Evolutionary conservation across 2,888 invertebrate genomes (phyloP).

Genomic region (Notocelia uddmanniana): DNA sequence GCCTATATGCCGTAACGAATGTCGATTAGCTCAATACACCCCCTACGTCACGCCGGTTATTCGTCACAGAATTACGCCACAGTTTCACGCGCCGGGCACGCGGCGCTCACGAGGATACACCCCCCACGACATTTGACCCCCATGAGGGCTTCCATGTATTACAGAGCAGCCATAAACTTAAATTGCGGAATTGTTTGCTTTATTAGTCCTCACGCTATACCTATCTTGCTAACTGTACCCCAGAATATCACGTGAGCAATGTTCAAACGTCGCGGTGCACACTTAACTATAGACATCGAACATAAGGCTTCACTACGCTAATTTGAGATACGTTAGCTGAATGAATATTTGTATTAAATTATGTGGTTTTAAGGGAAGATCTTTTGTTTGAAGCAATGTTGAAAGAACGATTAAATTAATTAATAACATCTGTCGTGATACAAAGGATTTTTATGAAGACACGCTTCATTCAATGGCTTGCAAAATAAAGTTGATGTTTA

Average conservation of each 20-base stretch:
- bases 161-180: constrained; percentile 3
- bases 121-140: constrained; percentile 25
- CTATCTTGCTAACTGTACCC: neutral
- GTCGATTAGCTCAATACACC: constrained; percentile 23
- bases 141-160: constrained; percentile 17
- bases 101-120: constrained; percentile 45
- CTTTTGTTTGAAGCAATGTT: constrained; percentile 21
- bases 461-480: constrained; percentile 31
- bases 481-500: constrained; percentile 39
- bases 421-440: constrained; percentile 27
- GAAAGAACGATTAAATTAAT: constrained; percentile 26
- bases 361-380: constrained; percentile 16
- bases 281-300: no score
- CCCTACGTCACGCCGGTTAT: constrained; percentile 32
- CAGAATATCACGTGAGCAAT: neutral
- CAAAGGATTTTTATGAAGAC: constrained; percentile 32
- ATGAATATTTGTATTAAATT: constrained; percentile 19
- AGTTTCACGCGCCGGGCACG: constrained; percentile 50
- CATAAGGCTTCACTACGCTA: no score
- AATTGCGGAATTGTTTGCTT: constrained; percentile 10
- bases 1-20: constrained; percentile 13
- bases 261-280: neutral
- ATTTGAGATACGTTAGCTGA: no score
- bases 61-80: constrained; percentile 28
- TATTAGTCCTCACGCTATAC: constrained; percentile 1